Conservation (phyloP, 2,888 invertebrate species). For the Euproctis similis region DNA sequence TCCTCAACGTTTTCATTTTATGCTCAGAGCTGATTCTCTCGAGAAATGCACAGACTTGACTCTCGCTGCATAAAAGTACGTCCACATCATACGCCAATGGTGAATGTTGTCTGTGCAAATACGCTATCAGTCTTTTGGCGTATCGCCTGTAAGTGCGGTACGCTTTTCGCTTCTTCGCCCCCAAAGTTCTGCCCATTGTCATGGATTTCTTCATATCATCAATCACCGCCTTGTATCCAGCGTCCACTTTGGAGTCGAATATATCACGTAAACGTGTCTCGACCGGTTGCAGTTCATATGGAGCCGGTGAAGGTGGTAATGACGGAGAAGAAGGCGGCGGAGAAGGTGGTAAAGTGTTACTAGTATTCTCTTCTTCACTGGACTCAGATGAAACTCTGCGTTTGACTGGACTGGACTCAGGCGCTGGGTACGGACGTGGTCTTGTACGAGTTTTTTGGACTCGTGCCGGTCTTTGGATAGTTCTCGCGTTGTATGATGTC, state of each 20-base stretch:
- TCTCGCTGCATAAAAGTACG: slow-evolving; percentile 62
- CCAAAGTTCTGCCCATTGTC: slow-evolving; percentile 66
- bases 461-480: slow-evolving; percentile 60
- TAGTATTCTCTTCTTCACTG: slow-evolving; percentile 65
- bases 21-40: slow-evolving; percentile 66
- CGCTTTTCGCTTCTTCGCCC: slow-evolving; percentile 63
- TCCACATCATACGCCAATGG: slow-evolving; percentile 70
- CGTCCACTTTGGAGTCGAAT: slow-evolving; percentile 69
- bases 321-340: slow-evolving; percentile 68
- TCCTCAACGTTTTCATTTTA: slow-evolving; percentile 66
- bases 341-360: slow-evolving; percentile 57
- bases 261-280: slow-evolving; percentile 65
- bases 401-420: slow-evolving; percentile 44
- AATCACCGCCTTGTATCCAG: slow-evolving; percentile 72
- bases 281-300: slow-evolving; percentile 63
- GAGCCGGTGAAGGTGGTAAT: slow-evolving; percentile 60
- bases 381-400: slow-evolving; percentile 64
- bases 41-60: slow-evolving; percentile 65
- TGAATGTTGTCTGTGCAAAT: slow-evolving; percentile 66
- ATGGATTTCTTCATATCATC: slow-evolving; percentile 74
- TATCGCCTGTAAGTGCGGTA: slow-evolving; percentile 69
- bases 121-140: slow-evolving; percentile 65
- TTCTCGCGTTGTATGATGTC: slow-evolving; percentile 70
- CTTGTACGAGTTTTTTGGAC: slow-evolving; percentile 53
- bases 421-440: slow-evolving; percentile 54